Base-by-base conservation (phyloP, 2,888 invertebrate species). In the Cremastinae sp. region DNA sequence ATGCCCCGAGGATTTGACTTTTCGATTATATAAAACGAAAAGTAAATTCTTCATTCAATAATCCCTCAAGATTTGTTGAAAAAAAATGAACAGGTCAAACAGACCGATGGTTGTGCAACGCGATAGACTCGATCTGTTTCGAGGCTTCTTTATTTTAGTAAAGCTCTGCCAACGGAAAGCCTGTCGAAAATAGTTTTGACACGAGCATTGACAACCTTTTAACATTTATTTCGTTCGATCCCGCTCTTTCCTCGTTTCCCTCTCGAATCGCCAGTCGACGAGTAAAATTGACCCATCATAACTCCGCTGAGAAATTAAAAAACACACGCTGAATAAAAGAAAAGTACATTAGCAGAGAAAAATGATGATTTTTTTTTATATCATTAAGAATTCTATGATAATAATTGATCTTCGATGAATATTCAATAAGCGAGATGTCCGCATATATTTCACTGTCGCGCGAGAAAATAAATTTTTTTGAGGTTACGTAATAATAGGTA, bases 141-240 rank as follows among this genome's bases (percentile, higher is more conserved):
- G 4, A 45, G 4, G 12, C 4, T 8, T 18, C 16, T 49, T 18
- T 49, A 49, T 49, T 49, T n/a, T 7, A 14, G 12, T 43, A 65
- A 65, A 28, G 22, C 10, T 64, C 59, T 58, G 39, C 18, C 18
- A 55, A 58, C 65, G 35, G 45, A 62, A 61, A 47, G 70, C 47
- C 49, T 62, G 72, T 79, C 77, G 58, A 68, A 80, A 79, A 73
- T 80, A 81, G 78, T 81, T 82, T 80, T 83, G 83, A 84, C n/a
- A n/a, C 83, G 75, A 56, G 72, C 78, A 81, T 80, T 83, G 83
- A 84, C 84, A 82, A 80, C 80, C 81, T 83, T 84, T 85, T 83
- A 83, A 75, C 71, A 20, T 14, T 43, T 53, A 49, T 14, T 14
- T 78, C 68, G 58, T 22, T 53, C 47, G 58, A 14, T 1, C 12